These are phyloP conservation scores for Elanus axillaris DNA, from an alignment of 2,113 vertebrate species.

Conservation along the genomic window DNA sequence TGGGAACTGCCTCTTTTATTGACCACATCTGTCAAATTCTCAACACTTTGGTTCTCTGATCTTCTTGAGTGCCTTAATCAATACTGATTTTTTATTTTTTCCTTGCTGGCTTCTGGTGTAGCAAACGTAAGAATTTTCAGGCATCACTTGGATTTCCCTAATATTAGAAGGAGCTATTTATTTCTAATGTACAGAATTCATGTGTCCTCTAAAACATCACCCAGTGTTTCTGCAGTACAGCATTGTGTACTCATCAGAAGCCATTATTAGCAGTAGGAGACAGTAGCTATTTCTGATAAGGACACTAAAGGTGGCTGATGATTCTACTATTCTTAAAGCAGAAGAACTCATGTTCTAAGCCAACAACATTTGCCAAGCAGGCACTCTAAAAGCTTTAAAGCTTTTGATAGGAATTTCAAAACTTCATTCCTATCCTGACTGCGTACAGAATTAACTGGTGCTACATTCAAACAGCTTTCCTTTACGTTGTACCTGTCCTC, in stretches of 20 bases:
- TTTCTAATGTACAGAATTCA: background rate
- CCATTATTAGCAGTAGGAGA: background rate
- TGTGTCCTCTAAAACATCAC: background rate
- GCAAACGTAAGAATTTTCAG: background rate
- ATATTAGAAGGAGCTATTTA: background rate
- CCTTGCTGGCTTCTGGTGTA: background rate
- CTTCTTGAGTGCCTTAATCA: background rate
- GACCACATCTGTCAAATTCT: background rate
- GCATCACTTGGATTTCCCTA: background rate
- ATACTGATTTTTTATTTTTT: background rate
- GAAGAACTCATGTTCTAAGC: background rate
- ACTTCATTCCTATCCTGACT: background rate
- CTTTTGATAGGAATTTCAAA: background rate
- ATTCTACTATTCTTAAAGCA: background rate
- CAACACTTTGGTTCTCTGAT: background rate
- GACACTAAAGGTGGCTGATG: background rate
- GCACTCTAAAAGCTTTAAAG: background rate
- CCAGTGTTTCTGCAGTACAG: background rate
- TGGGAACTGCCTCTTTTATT: background rate
- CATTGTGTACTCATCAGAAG: background rate
- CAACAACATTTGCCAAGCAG: background rate
- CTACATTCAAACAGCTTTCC: background rate
- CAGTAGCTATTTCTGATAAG: background rate
- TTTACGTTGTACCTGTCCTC: background rate
- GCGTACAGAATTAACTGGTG: background rate